A percentile compares a stretch with the other conserved stretches of the same genome.
phyloP scores from a whole-genome alignment of 2,888 invertebrate genomes.

The Amphipyra tragopoginis region DNA sequence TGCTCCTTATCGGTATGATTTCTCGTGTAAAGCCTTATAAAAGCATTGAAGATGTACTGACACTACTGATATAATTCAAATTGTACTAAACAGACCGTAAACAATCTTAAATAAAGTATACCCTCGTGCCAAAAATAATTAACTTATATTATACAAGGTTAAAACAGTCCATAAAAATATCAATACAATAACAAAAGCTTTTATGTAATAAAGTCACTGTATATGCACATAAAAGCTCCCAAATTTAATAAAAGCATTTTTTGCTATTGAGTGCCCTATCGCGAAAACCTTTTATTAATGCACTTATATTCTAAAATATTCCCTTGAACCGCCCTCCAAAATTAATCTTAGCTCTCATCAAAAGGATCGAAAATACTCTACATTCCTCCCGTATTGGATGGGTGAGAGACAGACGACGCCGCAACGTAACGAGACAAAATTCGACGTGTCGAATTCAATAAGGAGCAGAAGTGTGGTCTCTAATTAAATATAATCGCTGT shows the following conservation, averaged over 20 bases:
- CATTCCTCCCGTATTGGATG: constrained; percentile 82
- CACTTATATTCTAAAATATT: constrained; percentile 88
- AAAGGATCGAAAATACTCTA: constrained; percentile 83
- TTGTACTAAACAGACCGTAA: background rate
- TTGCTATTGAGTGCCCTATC: constrained; percentile 81
- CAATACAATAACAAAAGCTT: constrained; percentile 77
- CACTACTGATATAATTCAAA: no score
- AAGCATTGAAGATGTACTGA: background rate
- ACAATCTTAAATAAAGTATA: constrained; percentile 13
- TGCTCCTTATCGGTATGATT: no score
- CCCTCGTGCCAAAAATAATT: constrained; percentile 44
- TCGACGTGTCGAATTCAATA: constrained; percentile 79
- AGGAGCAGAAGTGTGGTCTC: constrained; percentile 71
- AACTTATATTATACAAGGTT: constrained; percentile 57
- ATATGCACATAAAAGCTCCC: constrained; percentile 83
- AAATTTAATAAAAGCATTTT: constrained; percentile 88
- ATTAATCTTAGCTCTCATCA: constrained; percentile 88
- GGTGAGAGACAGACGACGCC: constrained; percentile 59
- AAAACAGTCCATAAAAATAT: constrained; percentile 66
- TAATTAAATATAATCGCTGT: constrained; percentile 76
- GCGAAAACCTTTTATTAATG: constrained; percentile 86
- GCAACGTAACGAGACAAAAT: constrained; percentile 70
- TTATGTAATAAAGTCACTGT: constrained; percentile 81
- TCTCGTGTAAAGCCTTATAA: background rate
- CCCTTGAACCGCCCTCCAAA: constrained; percentile 86